phyloP scores from a whole-genome alignment of 2,797 vertebrate genomes.

The Ciconia nigra region DNA sequence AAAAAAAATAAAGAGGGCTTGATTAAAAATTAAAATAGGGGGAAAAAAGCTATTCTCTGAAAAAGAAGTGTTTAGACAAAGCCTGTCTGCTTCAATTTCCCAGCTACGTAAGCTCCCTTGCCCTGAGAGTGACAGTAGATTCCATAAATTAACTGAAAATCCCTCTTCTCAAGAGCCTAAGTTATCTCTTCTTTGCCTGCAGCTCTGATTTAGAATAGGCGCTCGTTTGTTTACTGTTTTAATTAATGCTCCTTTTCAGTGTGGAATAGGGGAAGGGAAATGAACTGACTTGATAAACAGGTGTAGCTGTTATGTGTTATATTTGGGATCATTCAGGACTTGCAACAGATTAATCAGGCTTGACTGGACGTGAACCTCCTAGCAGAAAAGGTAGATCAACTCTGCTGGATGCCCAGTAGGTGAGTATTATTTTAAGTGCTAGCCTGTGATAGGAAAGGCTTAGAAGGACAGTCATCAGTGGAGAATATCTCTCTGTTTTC shows the following conservation, averaged over 20 bases:
- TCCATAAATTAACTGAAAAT: slow-evolving; percentile 85
- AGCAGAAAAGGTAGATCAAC: slow-evolving; percentile 78
- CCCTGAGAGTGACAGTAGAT: slow-evolving; percentile 75
- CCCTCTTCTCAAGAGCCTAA: slow-evolving; percentile 82
- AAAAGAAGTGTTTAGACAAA: slow-evolving; percentile 79
- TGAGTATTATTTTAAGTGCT: slow-evolving; percentile 81
- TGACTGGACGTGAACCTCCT: slow-evolving; percentile 76
- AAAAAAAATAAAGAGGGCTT: neutral
- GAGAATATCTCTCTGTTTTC: slow-evolving; percentile 51
- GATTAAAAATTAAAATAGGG: slow-evolving; percentile 71
- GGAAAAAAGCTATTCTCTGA: slow-evolving; percentile 64
- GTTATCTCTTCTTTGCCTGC: slow-evolving; percentile 85
- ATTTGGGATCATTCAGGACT: slow-evolving; percentile 70
- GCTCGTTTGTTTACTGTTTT: slow-evolving; percentile 82
- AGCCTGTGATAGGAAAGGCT: slow-evolving; percentile 78
- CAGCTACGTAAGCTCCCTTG: slow-evolving; percentile 70
- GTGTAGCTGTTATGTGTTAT: slow-evolving; percentile 74
- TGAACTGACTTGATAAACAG: slow-evolving; percentile 80
- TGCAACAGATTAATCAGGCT: slow-evolving; percentile 78
- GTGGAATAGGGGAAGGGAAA: slow-evolving; percentile 74
- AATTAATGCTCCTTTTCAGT: slow-evolving; percentile 83
- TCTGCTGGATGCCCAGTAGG: slow-evolving; percentile 77
- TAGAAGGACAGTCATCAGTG: slow-evolving; percentile 75
- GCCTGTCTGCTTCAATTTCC: slow-evolving; percentile 79
- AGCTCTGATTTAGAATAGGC: slow-evolving; percentile 83